Base-by-base conservation (phyloP, 2,797 vertebrate genomes). In the Anabas testudineus region DNA sequence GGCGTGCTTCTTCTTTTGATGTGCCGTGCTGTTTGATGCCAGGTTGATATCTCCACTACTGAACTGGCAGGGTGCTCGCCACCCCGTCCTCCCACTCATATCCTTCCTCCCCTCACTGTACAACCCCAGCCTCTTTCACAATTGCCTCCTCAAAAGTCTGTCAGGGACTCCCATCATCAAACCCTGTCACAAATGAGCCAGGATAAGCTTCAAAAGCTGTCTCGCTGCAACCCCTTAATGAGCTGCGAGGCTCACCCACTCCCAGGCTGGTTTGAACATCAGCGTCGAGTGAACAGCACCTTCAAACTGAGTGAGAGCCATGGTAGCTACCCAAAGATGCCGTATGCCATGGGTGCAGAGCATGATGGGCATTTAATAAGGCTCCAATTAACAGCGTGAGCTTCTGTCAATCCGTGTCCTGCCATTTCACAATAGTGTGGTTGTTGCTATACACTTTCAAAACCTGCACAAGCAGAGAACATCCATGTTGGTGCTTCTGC, bases 21-120 rank as follows among this genome's bases (percentile, higher is more conserved):
- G 90, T 89, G 84, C 80, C 10, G 54, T 41, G 26, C 60, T 58
- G 88, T 92, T 93, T 91, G 89, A 93, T 92, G 90, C 87, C 79
- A 76, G 72, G 81, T 76, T 87, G 83, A 84, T 89, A 88, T 81
- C 84, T 85, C 85, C 87, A 65, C 80, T 57, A 66, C 82, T 87
- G 84, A 90, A 87, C 77, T 83, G 78, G 81, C 74, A 83, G 65
- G 10, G 68, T 54, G 65, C 71, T 72, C 76, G 53, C 78, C 73
- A 70, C 62, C 87, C 66, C 2, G 1, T 10, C 55, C 70, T 59
- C 58, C 77, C 74, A 36, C 75, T 67, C 76, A 15, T 26, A 67
- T 26, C 60, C 39, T 55, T 36, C 55, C 49, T 32, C 54, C 57
- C 37, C 43, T 21, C 39, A 3, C 55, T 24, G n/a, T 3, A 12